Evolutionary conservation across 2,797 vertebrate genomes (phyloP).

Genomic region (Platyrinchus mystaceus): DNA sequence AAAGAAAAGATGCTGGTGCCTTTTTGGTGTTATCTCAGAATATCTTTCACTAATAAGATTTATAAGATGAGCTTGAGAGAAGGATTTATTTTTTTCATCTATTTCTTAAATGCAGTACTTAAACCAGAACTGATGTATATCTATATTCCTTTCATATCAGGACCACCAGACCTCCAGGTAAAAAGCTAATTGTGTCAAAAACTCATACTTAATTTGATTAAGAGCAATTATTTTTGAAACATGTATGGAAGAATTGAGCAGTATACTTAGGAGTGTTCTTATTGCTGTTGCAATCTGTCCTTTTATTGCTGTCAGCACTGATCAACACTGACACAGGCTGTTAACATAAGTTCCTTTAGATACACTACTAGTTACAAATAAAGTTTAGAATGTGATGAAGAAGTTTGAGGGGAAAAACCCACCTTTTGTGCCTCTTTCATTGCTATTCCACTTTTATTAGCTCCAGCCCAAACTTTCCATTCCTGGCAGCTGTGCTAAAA

Average conservation of each 20-base stretch:
- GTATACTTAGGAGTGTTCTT: background rate
- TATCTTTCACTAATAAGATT: slow-evolving; percentile 21
- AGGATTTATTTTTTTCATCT: slow-evolving; percentile 12
- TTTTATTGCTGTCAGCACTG: background rate
- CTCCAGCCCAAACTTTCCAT: background rate
- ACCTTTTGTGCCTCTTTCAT: background rate
- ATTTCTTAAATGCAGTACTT: background rate
- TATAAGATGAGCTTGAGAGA: background rate
- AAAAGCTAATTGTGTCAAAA: slow-evolving; percentile 12
- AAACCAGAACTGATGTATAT: background rate
- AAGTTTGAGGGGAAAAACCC: background rate
- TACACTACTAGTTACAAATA: background rate
- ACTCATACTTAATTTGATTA: background rate
- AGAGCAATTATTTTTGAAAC: background rate
- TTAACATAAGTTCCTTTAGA: background rate
- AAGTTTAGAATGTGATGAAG: background rate
- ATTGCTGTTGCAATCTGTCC: background rate
- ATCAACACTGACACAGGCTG: background rate
- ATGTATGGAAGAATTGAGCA: background rate
- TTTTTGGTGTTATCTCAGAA: background rate
- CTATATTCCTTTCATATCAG: background rate
- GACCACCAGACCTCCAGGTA: background rate
- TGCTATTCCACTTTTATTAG: background rate
- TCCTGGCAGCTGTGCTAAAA: background rate
- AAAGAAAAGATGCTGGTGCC: background rate